A percentile compares a stretch with the other conserved stretches of the same genome.
Conservation (phyloP, 2,888 invertebrate species). For the Aspidapion aeneum region DNA sequence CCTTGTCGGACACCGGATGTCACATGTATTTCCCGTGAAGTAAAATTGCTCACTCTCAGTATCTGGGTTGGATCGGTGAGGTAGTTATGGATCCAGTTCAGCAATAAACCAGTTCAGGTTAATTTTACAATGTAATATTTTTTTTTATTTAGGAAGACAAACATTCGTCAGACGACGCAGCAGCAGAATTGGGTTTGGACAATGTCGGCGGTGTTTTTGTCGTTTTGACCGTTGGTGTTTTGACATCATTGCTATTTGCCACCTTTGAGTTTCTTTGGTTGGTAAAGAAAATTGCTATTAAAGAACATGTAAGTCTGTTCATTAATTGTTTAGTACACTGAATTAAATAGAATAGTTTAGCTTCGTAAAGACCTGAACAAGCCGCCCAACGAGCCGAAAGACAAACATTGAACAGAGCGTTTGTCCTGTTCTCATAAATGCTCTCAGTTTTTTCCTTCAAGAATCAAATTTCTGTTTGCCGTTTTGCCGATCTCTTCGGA, state of each 20-base stretch:
- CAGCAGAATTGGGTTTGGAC: conserved; percentile 68
- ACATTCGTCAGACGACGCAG: conserved; percentile 37
- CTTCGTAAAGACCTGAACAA: too few relatives aligned
- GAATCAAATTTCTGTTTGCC: too few relatives aligned
- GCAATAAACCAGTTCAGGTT: background rate
- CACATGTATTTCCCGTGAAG: too few relatives aligned
- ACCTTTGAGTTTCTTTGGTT: conserved; percentile 84
- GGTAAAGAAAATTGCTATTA: conserved; percentile 70
- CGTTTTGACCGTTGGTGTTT: conserved; percentile 72
- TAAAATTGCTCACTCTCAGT: background rate
- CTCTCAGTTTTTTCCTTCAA: too few relatives aligned
- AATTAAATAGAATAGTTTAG: conserved; percentile 1
- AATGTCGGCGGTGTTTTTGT: conserved; percentile 93
- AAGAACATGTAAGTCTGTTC: conserved; percentile 69
- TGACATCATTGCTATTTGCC: conserved; percentile 69
- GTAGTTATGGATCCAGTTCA: background rate
- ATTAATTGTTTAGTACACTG: too few relatives aligned
- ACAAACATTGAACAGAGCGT: too few relatives aligned
- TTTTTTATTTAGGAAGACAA: conserved; percentile 36
- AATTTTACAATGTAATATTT: too few relatives aligned
- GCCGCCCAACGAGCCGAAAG: too few relatives aligned
- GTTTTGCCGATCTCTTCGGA: too few relatives aligned
- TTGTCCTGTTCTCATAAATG: too few relatives aligned
- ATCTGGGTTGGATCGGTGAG: background rate
- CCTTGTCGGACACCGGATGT: too few relatives aligned